Evolutionary conservation across 2,888 invertebrate genomes (phyloP).

Genomic region (Notodonta ziczac): DNA sequence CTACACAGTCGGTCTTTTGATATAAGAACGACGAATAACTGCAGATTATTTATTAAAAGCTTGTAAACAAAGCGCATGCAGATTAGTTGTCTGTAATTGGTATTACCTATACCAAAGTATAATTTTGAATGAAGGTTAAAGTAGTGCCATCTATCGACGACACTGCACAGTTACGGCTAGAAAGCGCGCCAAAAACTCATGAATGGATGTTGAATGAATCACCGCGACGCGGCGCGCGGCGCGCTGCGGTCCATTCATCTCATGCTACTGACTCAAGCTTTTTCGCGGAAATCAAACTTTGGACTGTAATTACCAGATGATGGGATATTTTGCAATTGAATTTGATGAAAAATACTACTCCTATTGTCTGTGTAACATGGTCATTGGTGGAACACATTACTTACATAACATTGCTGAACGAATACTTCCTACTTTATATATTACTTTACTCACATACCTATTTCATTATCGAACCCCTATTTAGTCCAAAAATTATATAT

Average conservation of each 20-base stretch:
- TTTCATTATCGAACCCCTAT: too few relatives aligned
- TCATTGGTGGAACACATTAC: neutral
- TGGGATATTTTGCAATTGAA: slow-evolving; percentile 6
- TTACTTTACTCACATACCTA: too few relatives aligned
- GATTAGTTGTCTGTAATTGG: too few relatives aligned
- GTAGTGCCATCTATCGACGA: slow-evolving; percentile 53
- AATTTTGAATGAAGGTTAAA: neutral
- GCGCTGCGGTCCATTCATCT: slow-evolving; percentile 60
- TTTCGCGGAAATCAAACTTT: slow-evolving; percentile 59
- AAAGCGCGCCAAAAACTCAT: slow-evolving; percentile 68
- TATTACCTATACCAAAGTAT: too few relatives aligned
- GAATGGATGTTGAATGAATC: slow-evolving; percentile 71
- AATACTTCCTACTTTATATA: too few relatives aligned
- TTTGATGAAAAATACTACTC: slow-evolving; percentile 3
- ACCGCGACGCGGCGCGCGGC: slow-evolving; percentile 34
- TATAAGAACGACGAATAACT: too few relatives aligned
- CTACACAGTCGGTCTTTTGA: too few relatives aligned
- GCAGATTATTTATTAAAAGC: too few relatives aligned
- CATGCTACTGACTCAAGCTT: slow-evolving; percentile 59
- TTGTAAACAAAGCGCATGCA: too few relatives aligned
- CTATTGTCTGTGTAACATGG: neutral
- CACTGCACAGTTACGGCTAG: slow-evolving; percentile 25
- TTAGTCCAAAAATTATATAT: too few relatives aligned
- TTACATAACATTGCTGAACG: neutral
- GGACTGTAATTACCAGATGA: slow-evolving; percentile 30